phyloP scores from a whole-genome alignment of 2,888 invertebrate genomes.

The Nysson spinosus region DNA sequence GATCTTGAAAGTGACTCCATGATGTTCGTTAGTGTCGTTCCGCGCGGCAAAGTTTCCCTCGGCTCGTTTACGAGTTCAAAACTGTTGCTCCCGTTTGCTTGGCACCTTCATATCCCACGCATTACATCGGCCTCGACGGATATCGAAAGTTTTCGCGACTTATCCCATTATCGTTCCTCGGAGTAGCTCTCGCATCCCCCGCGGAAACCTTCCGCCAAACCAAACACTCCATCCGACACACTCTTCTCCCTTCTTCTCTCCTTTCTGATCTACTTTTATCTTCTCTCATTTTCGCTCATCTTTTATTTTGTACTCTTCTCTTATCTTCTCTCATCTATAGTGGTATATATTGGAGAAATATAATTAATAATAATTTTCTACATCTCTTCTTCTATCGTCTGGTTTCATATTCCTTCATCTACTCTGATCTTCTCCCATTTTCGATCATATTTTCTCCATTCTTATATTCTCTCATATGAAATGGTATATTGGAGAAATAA shows the following conservation, averaged over 20 bases:
- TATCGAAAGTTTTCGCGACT: conserved; percentile 61
- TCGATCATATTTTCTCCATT: too few relatives aligned
- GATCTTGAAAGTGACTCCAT: conserved; percentile 13
- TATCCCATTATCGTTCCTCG: conserved; percentile 58
- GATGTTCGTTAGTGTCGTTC: conserved; percentile 41
- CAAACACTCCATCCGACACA: too few relatives aligned
- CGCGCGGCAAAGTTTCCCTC: conserved; percentile 24
- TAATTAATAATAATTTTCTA: too few relatives aligned
- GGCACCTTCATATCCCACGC: conserved; percentile 23
- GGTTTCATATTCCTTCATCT: too few relatives aligned
- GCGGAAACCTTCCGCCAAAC: not conserved
- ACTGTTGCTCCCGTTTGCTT: conserved; percentile 54
- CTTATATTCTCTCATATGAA: too few relatives aligned
- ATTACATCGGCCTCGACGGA: conserved; percentile 42
- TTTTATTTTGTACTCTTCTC: not conserved
- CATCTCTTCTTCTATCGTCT: too few relatives aligned
- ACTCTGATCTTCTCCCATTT: too few relatives aligned
- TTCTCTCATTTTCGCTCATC: too few relatives aligned
- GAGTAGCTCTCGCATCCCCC: conserved; percentile 1
- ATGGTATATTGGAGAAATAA: too few relatives aligned
- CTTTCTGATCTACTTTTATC: not conserved
- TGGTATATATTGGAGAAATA: too few relatives aligned
- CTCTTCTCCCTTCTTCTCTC: not conserved
- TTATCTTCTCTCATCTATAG: not conserved
- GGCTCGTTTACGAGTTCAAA: conserved; percentile 52